Conservation (phyloP, 1,140 invertebrate genomes). For the Pseudomyrmex sp. region DNA sequence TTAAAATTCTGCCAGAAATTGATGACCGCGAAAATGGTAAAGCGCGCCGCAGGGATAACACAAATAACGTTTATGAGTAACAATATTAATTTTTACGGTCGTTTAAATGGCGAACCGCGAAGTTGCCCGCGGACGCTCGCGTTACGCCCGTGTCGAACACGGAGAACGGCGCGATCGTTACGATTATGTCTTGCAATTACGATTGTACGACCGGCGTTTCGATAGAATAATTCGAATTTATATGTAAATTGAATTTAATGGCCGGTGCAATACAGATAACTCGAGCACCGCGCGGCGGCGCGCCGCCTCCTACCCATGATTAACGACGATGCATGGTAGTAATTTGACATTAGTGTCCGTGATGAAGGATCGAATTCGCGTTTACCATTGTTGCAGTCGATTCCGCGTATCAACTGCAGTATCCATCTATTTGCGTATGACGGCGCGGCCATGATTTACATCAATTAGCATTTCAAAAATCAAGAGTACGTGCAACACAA, state of each 20-base stretch:
- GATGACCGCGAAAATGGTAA: conserved; percentile 38
- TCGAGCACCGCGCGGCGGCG: conserved; percentile 53
- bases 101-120: conserved; percentile 28
- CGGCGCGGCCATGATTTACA: conserved; percentile 39
- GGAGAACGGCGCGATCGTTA: conserved; percentile 64
- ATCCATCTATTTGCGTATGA: conserved; percentile 48
- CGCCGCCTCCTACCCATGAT: conserved; percentile 69
- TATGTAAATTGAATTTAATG: conserved; percentile 82
- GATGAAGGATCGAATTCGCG: conserved; percentile 75
- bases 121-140: conserved; percentile 13
- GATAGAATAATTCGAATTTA: conserved; percentile 82
- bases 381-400: conserved; percentile 67
- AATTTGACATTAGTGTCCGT: conserved; percentile 75
- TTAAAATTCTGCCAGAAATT: conserved; percentile 56
- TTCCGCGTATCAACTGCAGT: conserved; percentile 54
- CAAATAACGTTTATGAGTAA: conserved; percentile 59
- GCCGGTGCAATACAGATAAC: conserved; percentile 75
- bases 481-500: background rate
- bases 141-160: conserved; percentile 37
- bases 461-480: conserved; percentile 58
- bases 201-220: conserved; percentile 70
- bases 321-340: conserved; percentile 74
- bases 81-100: conserved; percentile 56
- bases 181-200: conserved; percentile 76
- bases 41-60: conserved; percentile 42